These are phyloP conservation scores for Agriopis leucophaearia DNA, from an alignment of 2,888 invertebrate genomes.

Conservation along the genomic window DNA sequence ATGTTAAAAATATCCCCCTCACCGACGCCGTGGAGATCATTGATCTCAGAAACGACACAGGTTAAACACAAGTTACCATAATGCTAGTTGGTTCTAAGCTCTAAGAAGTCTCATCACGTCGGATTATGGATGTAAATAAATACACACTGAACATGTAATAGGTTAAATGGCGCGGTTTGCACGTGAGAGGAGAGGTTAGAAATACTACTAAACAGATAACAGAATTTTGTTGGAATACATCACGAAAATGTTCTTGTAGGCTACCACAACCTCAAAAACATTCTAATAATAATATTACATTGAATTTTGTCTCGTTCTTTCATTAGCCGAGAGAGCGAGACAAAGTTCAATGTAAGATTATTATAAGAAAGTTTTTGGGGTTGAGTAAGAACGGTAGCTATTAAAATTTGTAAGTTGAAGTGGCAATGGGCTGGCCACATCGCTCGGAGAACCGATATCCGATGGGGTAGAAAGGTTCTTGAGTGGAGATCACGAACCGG, in stretches of 20 bases:
- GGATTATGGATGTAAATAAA: constrained; percentile 44
- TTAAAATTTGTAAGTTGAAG: too few relatives aligned
- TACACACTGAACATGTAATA: constrained; percentile 22
- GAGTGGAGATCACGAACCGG: too few relatives aligned
- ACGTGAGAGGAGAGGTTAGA: constrained; percentile 10
- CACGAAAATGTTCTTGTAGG: not conserved
- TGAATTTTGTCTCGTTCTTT: too few relatives aligned
- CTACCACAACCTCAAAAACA: too few relatives aligned
- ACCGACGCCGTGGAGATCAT: constrained; percentile 36
- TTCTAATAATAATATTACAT: too few relatives aligned
- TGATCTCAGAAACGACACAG: constrained; percentile 35
- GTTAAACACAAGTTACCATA: constrained; percentile 4
- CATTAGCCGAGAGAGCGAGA: too few relatives aligned
- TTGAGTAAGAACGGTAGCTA: too few relatives aligned
- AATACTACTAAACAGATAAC: not conserved
- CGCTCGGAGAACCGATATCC: too few relatives aligned
- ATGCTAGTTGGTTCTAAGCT: constrained; percentile 8
- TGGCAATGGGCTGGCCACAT: too few relatives aligned
- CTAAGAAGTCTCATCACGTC: constrained; percentile 36
- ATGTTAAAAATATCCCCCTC: constrained; percentile 34
- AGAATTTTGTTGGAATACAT: not conserved
- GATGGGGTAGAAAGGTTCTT: too few relatives aligned
- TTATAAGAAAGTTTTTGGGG: too few relatives aligned
- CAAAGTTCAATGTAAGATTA: too few relatives aligned
- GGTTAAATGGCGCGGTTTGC: constrained; percentile 22